Evolutionary conservation across 1,140 invertebrate genomes (phyloP).

Genomic region (Drosophila grimshawi): DNA sequence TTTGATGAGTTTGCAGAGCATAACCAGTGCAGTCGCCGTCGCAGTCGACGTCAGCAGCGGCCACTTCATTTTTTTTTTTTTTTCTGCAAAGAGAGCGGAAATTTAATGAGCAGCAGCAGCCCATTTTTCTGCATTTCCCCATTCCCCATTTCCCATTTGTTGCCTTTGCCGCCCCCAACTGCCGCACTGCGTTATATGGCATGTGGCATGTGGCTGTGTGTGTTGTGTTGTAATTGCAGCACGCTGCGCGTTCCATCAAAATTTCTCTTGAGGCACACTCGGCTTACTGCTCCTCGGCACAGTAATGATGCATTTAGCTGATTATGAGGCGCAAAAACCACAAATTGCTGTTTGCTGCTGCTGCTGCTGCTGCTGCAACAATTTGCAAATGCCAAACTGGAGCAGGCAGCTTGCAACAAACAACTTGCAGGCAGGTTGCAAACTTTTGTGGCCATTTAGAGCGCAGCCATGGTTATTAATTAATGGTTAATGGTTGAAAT

Average conservation of each 20-base stretch:
- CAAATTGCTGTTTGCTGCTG: slow-evolving; percentile 18
- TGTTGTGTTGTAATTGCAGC: slow-evolving; percentile 39
- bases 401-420: slow-evolving; percentile 27
- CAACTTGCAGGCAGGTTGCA: slow-evolving; percentile 16
- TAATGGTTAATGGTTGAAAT: background rate
- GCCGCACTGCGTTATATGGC: background rate
- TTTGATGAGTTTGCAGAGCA: slow-evolving; percentile 81
- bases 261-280: slow-evolving; percentile 47
- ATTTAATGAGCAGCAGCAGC: slow-evolving; percentile 74
- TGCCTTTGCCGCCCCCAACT: slow-evolving; percentile 2
- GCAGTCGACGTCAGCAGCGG: slow-evolving; percentile 25
- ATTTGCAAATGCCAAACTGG: slow-evolving; percentile 62
- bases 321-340: slow-evolving; percentile 61
- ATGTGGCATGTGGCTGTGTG: slow-evolving; percentile 1
- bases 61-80: slow-evolving; percentile 52
- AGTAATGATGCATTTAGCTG: slow-evolving; percentile 78
- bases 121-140: too few relatives aligned
- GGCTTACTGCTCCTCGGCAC: background rate
- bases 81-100: slow-evolving; percentile 79
- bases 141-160: too few relatives aligned
- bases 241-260: slow-evolving; percentile 29
- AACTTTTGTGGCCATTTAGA: slow-evolving; percentile 74
- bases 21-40: slow-evolving; percentile 49
- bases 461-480: slow-evolving; percentile 10
- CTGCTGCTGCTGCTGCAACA: slow-evolving; percentile 12